phyloP scores from a whole-genome alignment of 2,888 invertebrate genomes.

The Eupithecia centaureata region DNA sequence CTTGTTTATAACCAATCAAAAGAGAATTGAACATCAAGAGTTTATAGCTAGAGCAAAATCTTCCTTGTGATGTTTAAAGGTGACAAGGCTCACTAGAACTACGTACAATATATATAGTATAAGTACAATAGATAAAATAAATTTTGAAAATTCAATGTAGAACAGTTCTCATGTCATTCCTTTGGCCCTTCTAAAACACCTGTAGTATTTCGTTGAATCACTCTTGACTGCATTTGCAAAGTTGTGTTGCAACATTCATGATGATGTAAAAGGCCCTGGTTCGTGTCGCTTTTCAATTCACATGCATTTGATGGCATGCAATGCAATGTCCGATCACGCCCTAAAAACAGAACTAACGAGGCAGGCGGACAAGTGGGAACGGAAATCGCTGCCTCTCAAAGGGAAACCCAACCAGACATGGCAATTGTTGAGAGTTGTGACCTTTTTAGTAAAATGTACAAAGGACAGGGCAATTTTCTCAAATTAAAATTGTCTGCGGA shows the following conservation, averaged over 20 bases:
- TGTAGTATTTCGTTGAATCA: conserved; percentile 1
- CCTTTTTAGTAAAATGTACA: conserved; percentile 18
- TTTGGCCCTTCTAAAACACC: background rate
- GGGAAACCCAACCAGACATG: conserved; percentile 55
- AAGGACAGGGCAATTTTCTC: conserved; percentile 3
- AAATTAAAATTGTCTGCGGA: conserved; percentile 6
- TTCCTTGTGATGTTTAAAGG: background rate
- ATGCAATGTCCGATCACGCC: conserved; percentile 78
- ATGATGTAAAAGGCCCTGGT: conserved; percentile 30
- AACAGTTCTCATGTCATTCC: background rate
- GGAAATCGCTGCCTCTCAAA: conserved; percentile 64
- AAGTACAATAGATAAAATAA: background rate
- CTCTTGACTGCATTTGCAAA: conserved; percentile 43
- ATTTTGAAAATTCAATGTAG: background rate
- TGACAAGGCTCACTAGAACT: background rate
- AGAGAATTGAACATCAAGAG: background rate
- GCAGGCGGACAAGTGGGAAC: conserved; percentile 68
- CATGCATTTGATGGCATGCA: conserved; percentile 62
- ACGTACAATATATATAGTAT: too few relatives aligned
- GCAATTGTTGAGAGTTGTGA: conserved; percentile 50
- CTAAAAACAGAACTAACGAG: conserved; percentile 78
- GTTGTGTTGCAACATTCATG: conserved; percentile 10
- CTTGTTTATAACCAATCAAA: background rate
- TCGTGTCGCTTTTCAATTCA: conserved; percentile 69
- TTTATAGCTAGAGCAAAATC: background rate